phyloP scores from a whole-genome alignment of 1,140 invertebrate species.

The Drosophila chauvacae region DNA sequence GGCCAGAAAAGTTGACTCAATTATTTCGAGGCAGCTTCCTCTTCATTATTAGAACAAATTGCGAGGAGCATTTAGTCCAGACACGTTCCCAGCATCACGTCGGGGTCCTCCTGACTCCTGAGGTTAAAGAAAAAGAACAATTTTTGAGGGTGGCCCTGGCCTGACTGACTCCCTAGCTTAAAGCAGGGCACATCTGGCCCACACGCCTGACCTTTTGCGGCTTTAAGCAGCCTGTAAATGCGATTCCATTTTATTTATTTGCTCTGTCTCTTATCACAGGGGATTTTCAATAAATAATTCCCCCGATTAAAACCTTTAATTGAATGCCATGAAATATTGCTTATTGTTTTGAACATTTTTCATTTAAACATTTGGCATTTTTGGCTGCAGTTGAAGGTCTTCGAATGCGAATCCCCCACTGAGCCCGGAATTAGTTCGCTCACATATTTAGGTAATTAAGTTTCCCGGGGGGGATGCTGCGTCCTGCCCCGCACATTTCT shows the following conservation, averaged over 20 bases:
- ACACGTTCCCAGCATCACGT: slow-evolving; percentile 59
- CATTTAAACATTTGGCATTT: slow-evolving; percentile 11
- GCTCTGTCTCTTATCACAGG: background rate
- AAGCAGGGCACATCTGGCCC: background rate
- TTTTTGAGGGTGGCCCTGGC: slow-evolving; percentile 39
- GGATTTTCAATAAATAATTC: slow-evolving; percentile 32
- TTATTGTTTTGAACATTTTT: background rate
- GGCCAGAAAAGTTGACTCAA: slow-evolving; percentile 60
- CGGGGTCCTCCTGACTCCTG: slow-evolving; percentile 30
- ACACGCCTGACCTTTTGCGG: slow-evolving; percentile 24
- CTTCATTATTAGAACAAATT: slow-evolving; percentile 69
- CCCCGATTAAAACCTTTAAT: slow-evolving; percentile 30
- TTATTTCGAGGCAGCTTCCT: slow-evolving; percentile 51
- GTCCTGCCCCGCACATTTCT: slow-evolving; percentile 25
- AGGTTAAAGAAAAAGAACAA: slow-evolving; percentile 48
- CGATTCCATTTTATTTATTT: slow-evolving; percentile 23
- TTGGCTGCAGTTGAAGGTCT: background rate
- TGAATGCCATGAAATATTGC: slow-evolving; percentile 22
- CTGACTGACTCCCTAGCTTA: slow-evolving; percentile 14
- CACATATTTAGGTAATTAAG: slow-evolving; percentile 57
- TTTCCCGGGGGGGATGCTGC: background rate
- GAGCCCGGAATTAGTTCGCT: slow-evolving; percentile 23
- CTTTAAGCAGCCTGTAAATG: slow-evolving; percentile 17
- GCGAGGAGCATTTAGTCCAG: slow-evolving; percentile 35
- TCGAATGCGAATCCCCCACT: background rate